Base-by-base conservation (phyloP, 2,797 vertebrate species). In the Spondyliosoma cantharus region DNA sequence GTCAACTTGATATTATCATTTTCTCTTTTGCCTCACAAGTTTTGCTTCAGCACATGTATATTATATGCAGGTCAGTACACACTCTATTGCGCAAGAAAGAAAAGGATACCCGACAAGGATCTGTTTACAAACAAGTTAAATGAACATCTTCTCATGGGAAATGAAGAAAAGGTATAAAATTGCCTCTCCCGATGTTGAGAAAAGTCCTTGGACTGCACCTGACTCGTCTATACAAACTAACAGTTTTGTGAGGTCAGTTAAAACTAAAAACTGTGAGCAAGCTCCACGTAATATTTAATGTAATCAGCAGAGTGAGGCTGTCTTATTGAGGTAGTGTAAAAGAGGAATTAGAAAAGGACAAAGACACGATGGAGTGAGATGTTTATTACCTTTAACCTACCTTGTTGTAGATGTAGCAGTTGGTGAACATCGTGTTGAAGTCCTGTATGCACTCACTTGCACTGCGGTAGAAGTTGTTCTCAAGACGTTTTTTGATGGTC, bases 391-490 rank as follows among this genome's bases (percentile, higher is more conserved):
- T 67, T 84, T n/a, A 19, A 86, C 87, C 57, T 70, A 97, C 97
- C 96, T 98, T 98, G 92, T 98, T 98, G 90, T 98, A 98, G 86
- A 98, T 97, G 78, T 98, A 98, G 88, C 97, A 98, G 93, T 98
- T 98, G 86, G 97, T 98, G 89, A 98, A 98, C 97, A 98, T 98
- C 60, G 97, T 98, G 92, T 97, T 98, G 89, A 98, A 98, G 90
- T 98, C 97, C 88, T 98, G 97, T 92, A 98, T 97, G 90, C 97
- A 98, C 85, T 98, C 97, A 0, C 96, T 95, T 0, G 97, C 96
- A 12, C 95, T 95, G 93, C 96, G 95, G 14, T 98, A 98, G 45
- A 96, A 98, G 81, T 92, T 96, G 87, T 97, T 98, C 88, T 98
- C 97, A 80, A 98, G 77, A 0, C 97, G 94, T 22, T 95, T 95